phyloP scores from a whole-genome alignment of 2,888 invertebrate species.

The Agrilus mali region DNA sequence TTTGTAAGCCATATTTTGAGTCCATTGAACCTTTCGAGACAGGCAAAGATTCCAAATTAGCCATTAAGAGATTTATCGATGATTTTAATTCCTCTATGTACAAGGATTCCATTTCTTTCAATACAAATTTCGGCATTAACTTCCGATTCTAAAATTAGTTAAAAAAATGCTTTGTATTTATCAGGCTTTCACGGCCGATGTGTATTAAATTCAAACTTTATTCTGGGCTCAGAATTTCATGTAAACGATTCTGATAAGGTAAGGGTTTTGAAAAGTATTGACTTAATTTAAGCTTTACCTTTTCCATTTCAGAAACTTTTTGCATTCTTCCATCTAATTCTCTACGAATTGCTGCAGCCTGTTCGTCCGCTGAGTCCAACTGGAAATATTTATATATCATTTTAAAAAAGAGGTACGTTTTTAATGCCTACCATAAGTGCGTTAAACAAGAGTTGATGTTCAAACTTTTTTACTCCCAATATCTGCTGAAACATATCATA shows the following conservation, averaged over 20 bases:
- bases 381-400: slow-evolving; percentile 27
- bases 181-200: not conserved
- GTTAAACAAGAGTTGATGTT: slow-evolving; percentile 98
- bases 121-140: slow-evolving; percentile 96
- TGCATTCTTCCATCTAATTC: slow-evolving; percentile 97
- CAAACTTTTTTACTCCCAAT: slow-evolving; percentile 96
- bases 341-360: slow-evolving; percentile 96
- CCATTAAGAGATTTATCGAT: slow-evolving; percentile 96
- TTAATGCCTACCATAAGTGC: slow-evolving; percentile 80
- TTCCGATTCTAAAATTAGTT: slow-evolving; percentile 68
- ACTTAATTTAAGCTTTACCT: slow-evolving; percentile 57
- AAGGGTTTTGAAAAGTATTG: no score
- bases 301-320: slow-evolving; percentile 93
- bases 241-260: no score
- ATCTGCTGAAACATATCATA: slow-evolving; percentile 99
- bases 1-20: slow-evolving; percentile 94
- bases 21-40: slow-evolving; percentile 97
- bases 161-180: not conserved
- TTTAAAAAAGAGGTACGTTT: slow-evolving; percentile 4
- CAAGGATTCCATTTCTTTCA: slow-evolving; percentile 99
- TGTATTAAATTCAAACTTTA: not conserved
- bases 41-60: slow-evolving; percentile 96
- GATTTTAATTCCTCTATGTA: slow-evolving; percentile 97
- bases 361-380: slow-evolving; percentile 98
- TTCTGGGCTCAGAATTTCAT: no score